A percentile compares a stretch with the other conserved stretches of the same genome.
These are phyloP conservation scores for Toxotes chatareus DNA, from an alignment of 2,113 vertebrate species.

Conservation along the genomic window DNA sequence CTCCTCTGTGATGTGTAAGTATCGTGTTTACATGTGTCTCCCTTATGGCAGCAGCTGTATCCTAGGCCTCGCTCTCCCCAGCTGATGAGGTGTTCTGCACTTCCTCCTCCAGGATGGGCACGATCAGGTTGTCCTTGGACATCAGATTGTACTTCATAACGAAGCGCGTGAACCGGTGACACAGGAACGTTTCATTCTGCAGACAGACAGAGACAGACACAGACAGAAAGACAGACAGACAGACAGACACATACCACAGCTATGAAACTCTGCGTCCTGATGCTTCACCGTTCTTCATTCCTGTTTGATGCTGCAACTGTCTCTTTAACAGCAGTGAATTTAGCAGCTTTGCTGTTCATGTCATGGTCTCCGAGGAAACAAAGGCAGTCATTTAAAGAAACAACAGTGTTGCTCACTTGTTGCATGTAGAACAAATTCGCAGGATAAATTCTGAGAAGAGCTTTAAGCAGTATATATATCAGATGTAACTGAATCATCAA, in stretches of 20 bases:
- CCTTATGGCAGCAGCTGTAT: conserved; percentile 50
- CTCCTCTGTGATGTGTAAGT: conserved; percentile 45
- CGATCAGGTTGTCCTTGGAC: conserved; percentile 99
- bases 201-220: not conserved
- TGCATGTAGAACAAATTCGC: too few relatives aligned
- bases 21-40: conserved; percentile 46
- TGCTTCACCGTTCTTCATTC: not conserved
- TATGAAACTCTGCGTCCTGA: not conserved
- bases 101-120: conserved; percentile 98
- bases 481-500: too few relatives aligned
- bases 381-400: too few relatives aligned
- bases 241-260: not conserved
- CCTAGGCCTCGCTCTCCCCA: conserved; percentile 97
- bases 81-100: conserved; percentile 92
- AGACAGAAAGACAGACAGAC: not conserved
- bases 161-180: conserved; percentile 98
- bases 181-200: conserved; percentile 98
- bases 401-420: too few relatives aligned
- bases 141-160: conserved; percentile 99
- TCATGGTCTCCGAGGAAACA: not conserved
- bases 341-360: not conserved
- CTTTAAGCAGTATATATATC: too few relatives aligned
- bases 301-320: too few relatives aligned
- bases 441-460: too few relatives aligned
- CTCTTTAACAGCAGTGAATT: not conserved